phyloP scores from a whole-genome alignment of 2,113 vertebrate species.

The Lepidothrix coronata region DNA sequence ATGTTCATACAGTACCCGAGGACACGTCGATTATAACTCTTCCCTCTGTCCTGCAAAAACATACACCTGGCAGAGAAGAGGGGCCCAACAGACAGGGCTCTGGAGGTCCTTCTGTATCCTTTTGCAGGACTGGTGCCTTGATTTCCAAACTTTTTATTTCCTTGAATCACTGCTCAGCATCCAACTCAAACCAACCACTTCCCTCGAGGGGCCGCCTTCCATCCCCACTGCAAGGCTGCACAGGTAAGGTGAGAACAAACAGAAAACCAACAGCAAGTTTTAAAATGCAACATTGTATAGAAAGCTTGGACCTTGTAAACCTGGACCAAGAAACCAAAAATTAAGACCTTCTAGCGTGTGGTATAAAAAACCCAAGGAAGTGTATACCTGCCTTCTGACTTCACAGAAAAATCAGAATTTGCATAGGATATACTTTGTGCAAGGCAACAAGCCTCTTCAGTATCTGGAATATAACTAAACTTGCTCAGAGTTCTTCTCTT shows the following conservation, averaged over 20 bases:
- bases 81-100: neutral
- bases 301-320: conserved; percentile 78
- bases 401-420: conserved; percentile 84
- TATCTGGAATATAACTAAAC: conserved; percentile 78
- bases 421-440: conserved; percentile 94
- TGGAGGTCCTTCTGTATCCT: neutral
- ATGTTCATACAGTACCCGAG: conserved; percentile 10
- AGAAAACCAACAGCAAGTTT: conserved; percentile 43
- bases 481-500: conserved; percentile 70
- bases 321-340: conserved; percentile 81
- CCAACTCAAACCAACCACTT: conserved; percentile 20
- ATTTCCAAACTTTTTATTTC: neutral
- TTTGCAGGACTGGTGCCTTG: neutral
- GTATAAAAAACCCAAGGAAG: conserved; percentile 76
- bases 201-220: conserved; percentile 38
- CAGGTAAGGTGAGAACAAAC: conserved; percentile 51
- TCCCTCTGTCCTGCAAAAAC: conserved; percentile 32
- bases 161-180: conserved; percentile 20
- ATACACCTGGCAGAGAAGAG: neutral
- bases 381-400: conserved; percentile 86
- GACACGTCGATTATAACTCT: neutral
- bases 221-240: conserved; percentile 54
- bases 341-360: conserved; percentile 79
- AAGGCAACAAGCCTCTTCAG: conserved; percentile 80
- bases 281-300: conserved; percentile 65